Conservation (phyloP, 2,888 invertebrate genomes). For the Amiota communis region DNA sequence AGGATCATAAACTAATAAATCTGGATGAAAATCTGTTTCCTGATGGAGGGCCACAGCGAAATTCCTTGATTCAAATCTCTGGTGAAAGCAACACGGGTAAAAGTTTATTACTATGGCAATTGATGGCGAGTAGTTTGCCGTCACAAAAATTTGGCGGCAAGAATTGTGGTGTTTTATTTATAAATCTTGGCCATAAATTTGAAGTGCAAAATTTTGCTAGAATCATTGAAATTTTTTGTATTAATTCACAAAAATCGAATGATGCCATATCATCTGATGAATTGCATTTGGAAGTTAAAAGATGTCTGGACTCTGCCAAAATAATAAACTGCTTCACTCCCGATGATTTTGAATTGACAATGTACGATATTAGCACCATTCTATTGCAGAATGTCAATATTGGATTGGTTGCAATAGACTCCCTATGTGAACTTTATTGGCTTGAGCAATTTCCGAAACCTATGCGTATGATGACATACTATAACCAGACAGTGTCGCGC, state of each 20-base stretch:
- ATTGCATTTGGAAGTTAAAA: slow-evolving; percentile 37
- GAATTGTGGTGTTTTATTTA: slow-evolving; percentile 72
- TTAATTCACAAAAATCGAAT: not conserved
- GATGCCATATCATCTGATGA: slow-evolving; percentile 34
- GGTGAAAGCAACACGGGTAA: slow-evolving; percentile 74
- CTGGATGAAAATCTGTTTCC: slow-evolving; percentile 46
- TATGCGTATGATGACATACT: slow-evolving; percentile 55
- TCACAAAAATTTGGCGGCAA: slow-evolving; percentile 72
- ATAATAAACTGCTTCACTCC: slow-evolving; percentile 52
- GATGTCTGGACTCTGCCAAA: slow-evolving; percentile 49
- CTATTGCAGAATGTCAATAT: slow-evolving; percentile 71
- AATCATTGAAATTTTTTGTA: slow-evolving; percentile 60
- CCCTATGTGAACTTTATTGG: slow-evolving; percentile 75
- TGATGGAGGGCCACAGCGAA: slow-evolving; percentile 66
- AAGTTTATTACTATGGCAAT: slow-evolving; percentile 73
- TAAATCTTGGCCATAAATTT: slow-evolving; percentile 75
- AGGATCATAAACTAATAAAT: slow-evolving; percentile 5
- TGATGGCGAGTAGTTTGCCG: slow-evolving; percentile 74
- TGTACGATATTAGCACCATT: slow-evolving; percentile 66
- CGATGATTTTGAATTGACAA: slow-evolving; percentile 55
- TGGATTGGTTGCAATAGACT: slow-evolving; percentile 74
- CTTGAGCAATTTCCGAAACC: slow-evolving; percentile 48
- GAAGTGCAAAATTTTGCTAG: slow-evolving; percentile 62
- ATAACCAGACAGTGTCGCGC: slow-evolving; percentile 46
- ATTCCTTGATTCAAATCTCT: slow-evolving; percentile 74